These are phyloP conservation scores for Pelobates cultripes DNA, from an alignment of 2,797 vertebrate species.

Conservation along the genomic window DNA sequence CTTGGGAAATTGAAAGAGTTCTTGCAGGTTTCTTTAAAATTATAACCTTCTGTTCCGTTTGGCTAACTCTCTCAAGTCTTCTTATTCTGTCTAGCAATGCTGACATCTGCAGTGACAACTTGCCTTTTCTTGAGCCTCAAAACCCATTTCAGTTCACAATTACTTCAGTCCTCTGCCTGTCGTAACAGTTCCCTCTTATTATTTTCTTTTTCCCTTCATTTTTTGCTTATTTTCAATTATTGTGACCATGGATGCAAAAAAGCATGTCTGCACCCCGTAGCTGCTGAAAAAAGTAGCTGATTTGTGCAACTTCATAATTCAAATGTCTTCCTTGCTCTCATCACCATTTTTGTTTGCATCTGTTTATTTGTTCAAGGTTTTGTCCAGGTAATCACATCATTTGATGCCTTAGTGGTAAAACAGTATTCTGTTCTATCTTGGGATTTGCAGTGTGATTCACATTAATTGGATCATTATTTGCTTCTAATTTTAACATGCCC, in stretches of 20 bases:
- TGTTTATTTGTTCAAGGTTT: constrained; percentile 30
- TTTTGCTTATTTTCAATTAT: constrained; percentile 49
- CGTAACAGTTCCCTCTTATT: constrained; percentile 21
- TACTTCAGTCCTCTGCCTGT: constrained; percentile 38
- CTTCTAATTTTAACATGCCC: neutral
- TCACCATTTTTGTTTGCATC: constrained; percentile 20
- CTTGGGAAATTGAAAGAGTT: constrained; percentile 33
- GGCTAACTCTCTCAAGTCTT: constrained; percentile 44
- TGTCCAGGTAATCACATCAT: constrained; percentile 39
- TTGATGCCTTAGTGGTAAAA: constrained; percentile 22
- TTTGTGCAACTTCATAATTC: constrained; percentile 30
- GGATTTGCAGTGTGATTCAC: constrained; percentile 10
- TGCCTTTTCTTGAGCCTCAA: constrained; percentile 52
- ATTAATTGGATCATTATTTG: constrained; percentile 4
- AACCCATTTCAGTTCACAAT: constrained; percentile 52
- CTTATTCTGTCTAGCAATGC: constrained; percentile 49
- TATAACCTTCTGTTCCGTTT: constrained; percentile 48
- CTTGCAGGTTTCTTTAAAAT: constrained; percentile 29
- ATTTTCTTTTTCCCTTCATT: constrained; percentile 25
- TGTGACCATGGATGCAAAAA: constrained; percentile 35
- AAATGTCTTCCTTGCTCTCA: constrained; percentile 1
- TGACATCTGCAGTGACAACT: constrained; percentile 53
- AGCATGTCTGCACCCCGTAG: constrained; percentile 1
- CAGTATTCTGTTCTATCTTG: constrained; percentile 20
- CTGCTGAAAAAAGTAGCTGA: constrained; percentile 20